Conservation (phyloP, 2,888 invertebrate genomes). For the Sialis fuliginosa region DNA sequence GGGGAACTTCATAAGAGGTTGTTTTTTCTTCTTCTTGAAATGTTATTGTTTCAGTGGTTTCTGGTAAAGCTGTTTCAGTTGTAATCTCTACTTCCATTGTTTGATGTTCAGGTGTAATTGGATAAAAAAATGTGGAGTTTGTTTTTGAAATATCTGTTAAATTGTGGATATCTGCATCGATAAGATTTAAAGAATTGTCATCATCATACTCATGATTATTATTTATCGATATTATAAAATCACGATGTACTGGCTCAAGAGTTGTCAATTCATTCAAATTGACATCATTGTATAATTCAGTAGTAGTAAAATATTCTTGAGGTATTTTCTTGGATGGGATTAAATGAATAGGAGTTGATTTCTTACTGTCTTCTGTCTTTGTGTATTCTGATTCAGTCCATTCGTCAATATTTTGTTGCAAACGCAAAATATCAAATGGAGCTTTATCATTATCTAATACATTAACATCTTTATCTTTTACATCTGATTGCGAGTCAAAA, state of each 20-base stretch:
- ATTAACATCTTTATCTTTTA: slow-evolving; percentile 26
- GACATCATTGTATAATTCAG: slow-evolving; percentile 4
- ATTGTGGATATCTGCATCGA: slow-evolving; percentile 10
- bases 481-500: slow-evolving; percentile 27
- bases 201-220: slow-evolving; percentile 31
- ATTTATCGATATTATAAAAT: slow-evolving; percentile 22
- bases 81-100: slow-evolving; percentile 2
- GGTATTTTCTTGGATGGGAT: slow-evolving; percentile 59
- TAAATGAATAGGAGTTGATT: slow-evolving; percentile 32
- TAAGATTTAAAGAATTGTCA: slow-evolving; percentile 28
- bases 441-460: slow-evolving; percentile 20
- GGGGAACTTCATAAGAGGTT: slow-evolving; percentile 26
- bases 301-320: slow-evolving; percentile 45
- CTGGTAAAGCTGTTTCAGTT: not conserved
- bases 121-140: slow-evolving; percentile 19
- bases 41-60: slow-evolving; percentile 16
- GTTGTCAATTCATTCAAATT: slow-evolving; percentile 7
- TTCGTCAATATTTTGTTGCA: slow-evolving; percentile 69
- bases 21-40: slow-evolving; percentile 27
- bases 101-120: slow-evolving; percentile 13
- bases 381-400: slow-evolving; percentile 63
- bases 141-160: slow-evolving; percentile 14
- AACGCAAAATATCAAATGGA: slow-evolving; percentile 50
- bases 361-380: slow-evolving; percentile 24
- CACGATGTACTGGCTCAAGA: slow-evolving; percentile 5